Evolutionary conservation across 2,113 vertebrate genomes (phyloP), one percentile per base, ranked within the genome.

Genomic region (Scomber colias): DNA sequence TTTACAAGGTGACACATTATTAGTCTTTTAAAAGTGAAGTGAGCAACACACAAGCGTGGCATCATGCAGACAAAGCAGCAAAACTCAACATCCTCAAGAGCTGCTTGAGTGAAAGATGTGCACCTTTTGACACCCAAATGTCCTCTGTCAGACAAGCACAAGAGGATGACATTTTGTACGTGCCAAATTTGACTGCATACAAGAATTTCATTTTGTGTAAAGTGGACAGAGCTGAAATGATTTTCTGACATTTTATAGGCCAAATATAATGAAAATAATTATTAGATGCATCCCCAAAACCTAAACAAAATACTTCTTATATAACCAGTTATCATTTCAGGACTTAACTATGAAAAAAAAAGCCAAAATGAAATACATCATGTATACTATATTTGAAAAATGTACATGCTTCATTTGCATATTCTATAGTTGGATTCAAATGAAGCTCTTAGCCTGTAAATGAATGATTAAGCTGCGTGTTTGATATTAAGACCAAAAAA

Each of bases 1-100:
- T 11, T 70, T 31, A n/a, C 44, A 51, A 15, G 57, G 8, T 31
- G 75, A 40, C 35, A n/a, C 48, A n/a, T 55, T 61, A 68, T 48
- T 24, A 35, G 6, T 54, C 31, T 11, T 35, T 35, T 24, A 2
- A 13, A 21, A 67, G 21, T 51, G 53, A 14, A 48, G 44, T 4
- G n/a, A 57, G 16, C 13, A 50, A 51, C 24, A 24, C 30, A 53
- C 3, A 7, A 21, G 2, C 24, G 24, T 27, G 24, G 24, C 24
- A 27, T 27, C 24, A 27, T 27, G 24, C 5, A 3, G 67, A 49
- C 75, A 21, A 53, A 53, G 65, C 21, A 21, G 24, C 14, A 15
- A 12, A 21, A 49, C 13, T 24, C 51, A 27, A 27, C 24, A 27
- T 61, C 45, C 44, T 31, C 30, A 61, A 61, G 11, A 17, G 15